Conservation (phyloP, 2,113 vertebrate species). For the Saguinus midas region DNA sequence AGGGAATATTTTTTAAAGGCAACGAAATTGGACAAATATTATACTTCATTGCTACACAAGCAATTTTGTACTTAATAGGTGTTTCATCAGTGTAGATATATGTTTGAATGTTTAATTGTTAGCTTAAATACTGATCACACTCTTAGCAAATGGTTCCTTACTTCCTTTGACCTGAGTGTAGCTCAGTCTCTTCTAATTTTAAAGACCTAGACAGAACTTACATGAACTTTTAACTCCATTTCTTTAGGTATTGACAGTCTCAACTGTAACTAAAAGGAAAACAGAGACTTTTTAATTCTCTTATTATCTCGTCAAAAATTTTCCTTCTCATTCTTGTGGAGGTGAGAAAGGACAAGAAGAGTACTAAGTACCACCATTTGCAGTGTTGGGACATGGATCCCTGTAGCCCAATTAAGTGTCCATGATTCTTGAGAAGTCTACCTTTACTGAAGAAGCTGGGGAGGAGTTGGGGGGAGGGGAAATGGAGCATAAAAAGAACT, state of each 20-base stretch:
- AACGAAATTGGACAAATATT: background rate
- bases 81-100: background rate
- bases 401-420: background rate
- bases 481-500: background rate
- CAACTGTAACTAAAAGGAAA: background rate
- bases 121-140: background rate
- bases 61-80: background rate
- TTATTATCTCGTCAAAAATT: background rate
- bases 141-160: background rate
- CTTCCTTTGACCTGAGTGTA: background rate
- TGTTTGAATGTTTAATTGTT: background rate
- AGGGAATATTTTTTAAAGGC: background rate
- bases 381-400: background rate
- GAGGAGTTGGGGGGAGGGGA: accelerated
- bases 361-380: background rate
- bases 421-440: background rate
- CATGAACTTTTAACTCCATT: background rate
- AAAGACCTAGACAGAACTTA: background rate
- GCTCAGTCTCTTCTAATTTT: background rate
- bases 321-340: background rate
- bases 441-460: background rate
- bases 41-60: background rate
- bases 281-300: background rate
- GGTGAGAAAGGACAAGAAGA: background rate
- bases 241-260: background rate